These are phyloP conservation scores for Gisinianus flammeolus DNA, from an alignment of 2,888 invertebrate genomes.

Conservation along the genomic window DNA sequence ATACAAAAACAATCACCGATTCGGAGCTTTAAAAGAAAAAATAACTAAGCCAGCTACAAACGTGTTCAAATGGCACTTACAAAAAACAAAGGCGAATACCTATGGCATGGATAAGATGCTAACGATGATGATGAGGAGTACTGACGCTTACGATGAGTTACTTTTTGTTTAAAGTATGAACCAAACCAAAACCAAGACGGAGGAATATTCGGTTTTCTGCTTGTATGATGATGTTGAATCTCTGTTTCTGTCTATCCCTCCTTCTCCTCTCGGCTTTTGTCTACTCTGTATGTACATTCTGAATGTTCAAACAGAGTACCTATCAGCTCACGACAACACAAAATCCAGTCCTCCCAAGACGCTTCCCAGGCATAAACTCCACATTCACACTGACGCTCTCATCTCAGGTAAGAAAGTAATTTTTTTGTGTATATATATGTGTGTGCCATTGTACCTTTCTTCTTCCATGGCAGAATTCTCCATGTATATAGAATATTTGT, in stretches of 20 bases:
- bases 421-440: background rate
- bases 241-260: background rate
- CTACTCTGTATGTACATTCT: background rate
- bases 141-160: too few relatives aligned
- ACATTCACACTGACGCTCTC: conserved; percentile 26
- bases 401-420: conserved; percentile 26
- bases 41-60: background rate
- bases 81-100: background rate
- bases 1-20: background rate
- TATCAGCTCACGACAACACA: conserved; percentile 19
- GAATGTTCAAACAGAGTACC: background rate
- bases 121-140: background rate
- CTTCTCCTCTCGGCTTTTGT: background rate
- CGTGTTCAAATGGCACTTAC: background rate
- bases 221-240: background rate
- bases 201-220: background rate
- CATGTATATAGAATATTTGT: background rate
- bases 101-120: background rate
- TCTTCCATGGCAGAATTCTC: background rate
- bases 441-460: conserved; percentile 18
- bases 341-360: conserved; percentile 33
- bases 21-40: background rate
- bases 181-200: background rate
- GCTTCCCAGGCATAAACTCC: conserved; percentile 38
- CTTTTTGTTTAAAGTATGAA: background rate